phyloP scores from a whole-genome alignment of 1,140 invertebrate genomes.

The Arctopsyche grandis region DNA sequence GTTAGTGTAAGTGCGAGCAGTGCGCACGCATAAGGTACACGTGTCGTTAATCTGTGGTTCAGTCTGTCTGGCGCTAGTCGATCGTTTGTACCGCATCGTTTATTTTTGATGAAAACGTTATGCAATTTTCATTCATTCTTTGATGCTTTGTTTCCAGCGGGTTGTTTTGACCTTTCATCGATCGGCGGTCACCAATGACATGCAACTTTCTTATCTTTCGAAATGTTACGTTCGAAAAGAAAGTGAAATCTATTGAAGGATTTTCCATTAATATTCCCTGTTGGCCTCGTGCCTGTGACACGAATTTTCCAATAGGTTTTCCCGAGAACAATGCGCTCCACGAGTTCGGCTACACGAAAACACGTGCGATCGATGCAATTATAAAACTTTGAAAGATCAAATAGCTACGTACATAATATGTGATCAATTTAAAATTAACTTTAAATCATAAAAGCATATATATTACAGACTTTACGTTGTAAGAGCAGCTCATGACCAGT shows the following conservation, averaged over 20 bases:
- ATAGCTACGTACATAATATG: too few species aligned
- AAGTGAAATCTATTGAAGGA: conserved; percentile 37
- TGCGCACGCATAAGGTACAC: too few species aligned
- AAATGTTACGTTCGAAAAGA: too few species aligned
- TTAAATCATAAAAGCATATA: too few species aligned
- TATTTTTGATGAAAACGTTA: too few species aligned
- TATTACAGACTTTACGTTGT: too few species aligned
- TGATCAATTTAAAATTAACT: too few species aligned
- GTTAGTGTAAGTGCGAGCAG: too few species aligned
- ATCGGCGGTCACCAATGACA: conserved; percentile 26
- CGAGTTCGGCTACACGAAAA: background rate
- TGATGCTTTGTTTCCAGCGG: background rate
- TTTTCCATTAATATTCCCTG: conserved; percentile 37
- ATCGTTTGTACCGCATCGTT: too few species aligned
- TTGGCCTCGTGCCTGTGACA: conserved; percentile 2
- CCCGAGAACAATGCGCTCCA: background rate
- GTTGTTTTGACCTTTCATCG: conserved; percentile 30
- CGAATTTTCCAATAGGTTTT: conserved; percentile 36
- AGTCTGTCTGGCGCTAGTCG: too few species aligned
- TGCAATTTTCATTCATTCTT: background rate
- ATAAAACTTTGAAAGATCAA: background rate
- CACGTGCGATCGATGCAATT: background rate
- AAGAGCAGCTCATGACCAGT: too few species aligned
- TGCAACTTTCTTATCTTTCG: conserved; percentile 33
- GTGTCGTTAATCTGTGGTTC: too few species aligned